These are phyloP conservation scores for Mesaphorura yosii DNA, from an alignment of 1,140 invertebrate species.

Conservation along the genomic window DNA sequence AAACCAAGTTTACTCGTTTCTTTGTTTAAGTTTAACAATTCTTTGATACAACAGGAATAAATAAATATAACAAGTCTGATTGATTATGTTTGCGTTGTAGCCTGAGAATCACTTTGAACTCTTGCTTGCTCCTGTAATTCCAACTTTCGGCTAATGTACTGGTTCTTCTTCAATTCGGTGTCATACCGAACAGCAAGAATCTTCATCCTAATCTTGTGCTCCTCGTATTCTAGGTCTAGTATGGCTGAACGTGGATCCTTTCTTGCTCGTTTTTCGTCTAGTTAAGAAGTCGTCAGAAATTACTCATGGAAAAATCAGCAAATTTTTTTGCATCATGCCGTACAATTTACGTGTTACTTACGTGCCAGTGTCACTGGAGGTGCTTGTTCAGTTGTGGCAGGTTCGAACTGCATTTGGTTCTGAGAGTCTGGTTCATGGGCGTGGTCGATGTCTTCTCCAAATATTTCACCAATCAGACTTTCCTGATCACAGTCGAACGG, in stretches of 20 bases:
- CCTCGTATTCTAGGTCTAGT: conserved; percentile 5
- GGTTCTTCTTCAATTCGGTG: neutral
- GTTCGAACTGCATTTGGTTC: too few species aligned
- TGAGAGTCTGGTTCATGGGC: too few species aligned
- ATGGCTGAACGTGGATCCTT: conserved; percentile 7
- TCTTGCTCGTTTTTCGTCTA: too few species aligned
- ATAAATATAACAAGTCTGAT: neutral
- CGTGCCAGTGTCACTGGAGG: too few species aligned
- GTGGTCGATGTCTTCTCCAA: too few species aligned
- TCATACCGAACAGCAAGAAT: neutral
- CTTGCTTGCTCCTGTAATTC: neutral
- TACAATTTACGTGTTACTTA: too few species aligned
- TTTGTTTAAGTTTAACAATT: too few species aligned
- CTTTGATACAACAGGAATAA: neutral
- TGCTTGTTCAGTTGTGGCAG: too few species aligned
- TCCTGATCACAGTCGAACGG: conserved; percentile 9
- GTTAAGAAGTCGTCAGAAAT: too few species aligned
- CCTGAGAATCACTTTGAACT: neutral
- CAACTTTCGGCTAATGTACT: neutral
- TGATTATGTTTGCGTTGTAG: neutral
- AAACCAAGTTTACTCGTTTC: neutral
- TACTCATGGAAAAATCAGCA: neutral
- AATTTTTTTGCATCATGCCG: too few species aligned
- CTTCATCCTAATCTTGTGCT: neutral
- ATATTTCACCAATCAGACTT: too few species aligned